Percentiles rank a stretch among this genome's conserved stretches.
Evolutionary conservation across 2,888 invertebrate species (phyloP).

Genomic region (Acleris sparsana): DNA sequence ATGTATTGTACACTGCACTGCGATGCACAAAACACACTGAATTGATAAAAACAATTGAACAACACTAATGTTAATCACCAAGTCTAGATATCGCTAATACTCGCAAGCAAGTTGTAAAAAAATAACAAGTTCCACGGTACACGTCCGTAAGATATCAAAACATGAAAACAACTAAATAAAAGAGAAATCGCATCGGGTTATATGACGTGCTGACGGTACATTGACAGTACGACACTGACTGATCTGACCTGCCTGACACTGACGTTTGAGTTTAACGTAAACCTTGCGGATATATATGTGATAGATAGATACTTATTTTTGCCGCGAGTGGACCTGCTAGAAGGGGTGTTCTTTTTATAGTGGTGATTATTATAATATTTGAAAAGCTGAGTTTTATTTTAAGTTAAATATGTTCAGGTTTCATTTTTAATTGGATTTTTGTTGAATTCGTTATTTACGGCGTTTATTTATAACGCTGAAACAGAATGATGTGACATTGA

Average conservation of each 20-base stretch:
- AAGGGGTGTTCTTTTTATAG: too few relatives aligned
- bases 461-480: too few relatives aligned
- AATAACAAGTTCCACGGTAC: not conserved
- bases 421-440: too few relatives aligned
- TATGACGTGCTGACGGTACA: not conserved
- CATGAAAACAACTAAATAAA: constrained; percentile 25
- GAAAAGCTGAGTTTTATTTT: too few relatives aligned
- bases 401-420: too few relatives aligned
- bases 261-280: not conserved
- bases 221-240: not conserved
- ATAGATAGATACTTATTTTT: too few relatives aligned
- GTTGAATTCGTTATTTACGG: too few relatives aligned
- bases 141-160: constrained; percentile 16
- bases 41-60: constrained; percentile 7
- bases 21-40: constrained; percentile 24
- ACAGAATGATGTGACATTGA: too few relatives aligned
- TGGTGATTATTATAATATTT: too few relatives aligned
- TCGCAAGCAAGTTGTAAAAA: constrained; percentile 11
- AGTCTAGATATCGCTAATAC: constrained; percentile 30
- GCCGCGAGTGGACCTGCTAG: too few relatives aligned
- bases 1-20: constrained; percentile 27
- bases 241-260: not conserved
- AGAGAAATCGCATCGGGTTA: constrained; percentile 18
- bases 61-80: constrained; percentile 25
- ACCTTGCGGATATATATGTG: too few relatives aligned